These are phyloP conservation scores for Eumacrocentrus americanus DNA, from an alignment of 2,888 invertebrate species.

Conservation along the genomic window DNA sequence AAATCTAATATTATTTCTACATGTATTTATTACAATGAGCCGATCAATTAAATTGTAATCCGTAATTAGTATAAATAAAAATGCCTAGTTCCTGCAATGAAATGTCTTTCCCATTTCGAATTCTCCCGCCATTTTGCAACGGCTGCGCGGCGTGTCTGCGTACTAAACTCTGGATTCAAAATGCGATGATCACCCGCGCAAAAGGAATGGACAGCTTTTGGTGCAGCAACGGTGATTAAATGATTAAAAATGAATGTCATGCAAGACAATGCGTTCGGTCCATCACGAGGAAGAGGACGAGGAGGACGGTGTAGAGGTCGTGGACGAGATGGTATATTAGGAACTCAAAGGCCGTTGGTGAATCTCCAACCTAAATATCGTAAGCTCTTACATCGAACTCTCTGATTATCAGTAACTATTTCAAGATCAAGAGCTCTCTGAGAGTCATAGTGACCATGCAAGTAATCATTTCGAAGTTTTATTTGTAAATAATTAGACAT, in stretches of 20 bases:
- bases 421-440: not conserved
- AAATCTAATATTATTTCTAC: too few relatives aligned
- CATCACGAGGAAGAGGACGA: constrained; percentile 29
- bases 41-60: too few relatives aligned
- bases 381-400: constrained; percentile 26
- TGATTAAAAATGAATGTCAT: constrained; percentile 44
- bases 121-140: too few relatives aligned
- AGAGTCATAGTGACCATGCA: not conserved
- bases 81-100: too few relatives aligned
- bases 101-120: too few relatives aligned
- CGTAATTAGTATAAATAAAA: too few relatives aligned
- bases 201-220: too few relatives aligned
- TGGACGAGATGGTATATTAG: constrained; percentile 25
- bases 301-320: constrained; percentile 27
- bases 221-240: too few relatives aligned
- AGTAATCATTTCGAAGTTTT: not conserved
- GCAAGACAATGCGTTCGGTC: constrained; percentile 28
- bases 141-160: too few relatives aligned
- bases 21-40: too few relatives aligned
- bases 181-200: too few relatives aligned
- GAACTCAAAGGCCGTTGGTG: constrained; percentile 14
- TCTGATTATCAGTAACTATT: not conserved
- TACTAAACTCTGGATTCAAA: too few relatives aligned
- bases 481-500: not conserved
- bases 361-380: constrained; percentile 42